Evolutionary conservation across 2,113 vertebrate genomes (phyloP), one percentile per base, ranked within the genome.

Genomic region (Falcunculus frontatus): DNA sequence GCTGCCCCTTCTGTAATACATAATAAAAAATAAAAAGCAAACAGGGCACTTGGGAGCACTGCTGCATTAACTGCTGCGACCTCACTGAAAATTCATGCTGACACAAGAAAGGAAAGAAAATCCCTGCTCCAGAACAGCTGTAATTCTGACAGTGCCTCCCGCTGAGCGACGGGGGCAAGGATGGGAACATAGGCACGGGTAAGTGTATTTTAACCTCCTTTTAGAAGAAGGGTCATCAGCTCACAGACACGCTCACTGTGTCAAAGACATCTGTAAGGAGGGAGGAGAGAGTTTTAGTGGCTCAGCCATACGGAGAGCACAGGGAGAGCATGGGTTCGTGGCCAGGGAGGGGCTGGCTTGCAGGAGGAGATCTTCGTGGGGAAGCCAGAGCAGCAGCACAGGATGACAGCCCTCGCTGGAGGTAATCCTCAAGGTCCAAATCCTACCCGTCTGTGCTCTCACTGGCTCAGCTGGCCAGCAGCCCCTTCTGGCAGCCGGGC

Each of bases 101-200:
- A 39, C 22, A 9, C n/a, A 55, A 70, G 72, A 79, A 84, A 87
- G 46, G 21, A 42, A 37, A 65, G 56, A 16, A 57, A 67, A 22
- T 2, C 37, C 15, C 55, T 56, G 47, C n/a, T 4, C 6, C 53
- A 63, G 44, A 88, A 9, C 10, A 64, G 57, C 70, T 68, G 44
- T 9, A 68, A 70, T 30, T 79, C 62, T 73, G 65, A 33, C 44
- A 52, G 62, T 20, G 22, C 70, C 62, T 94, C 70, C 70, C 2
- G 4, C 42, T 3, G 30, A 44, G 65, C 0, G 0, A 35, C 22
- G 7, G 37, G n/a, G 41, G n/a, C 0, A 1, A 84, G 80, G 56
- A 69, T 0, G 10, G 78, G n/a, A 52, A 18, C 16, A 21, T 0
- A 30, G 49, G 55, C 57, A 37, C 0, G 2, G 70, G 85, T 78